Evolutionary conservation across 1,140 invertebrate species (phyloP).

Genomic region (Alviniconcha marisindica): DNA sequence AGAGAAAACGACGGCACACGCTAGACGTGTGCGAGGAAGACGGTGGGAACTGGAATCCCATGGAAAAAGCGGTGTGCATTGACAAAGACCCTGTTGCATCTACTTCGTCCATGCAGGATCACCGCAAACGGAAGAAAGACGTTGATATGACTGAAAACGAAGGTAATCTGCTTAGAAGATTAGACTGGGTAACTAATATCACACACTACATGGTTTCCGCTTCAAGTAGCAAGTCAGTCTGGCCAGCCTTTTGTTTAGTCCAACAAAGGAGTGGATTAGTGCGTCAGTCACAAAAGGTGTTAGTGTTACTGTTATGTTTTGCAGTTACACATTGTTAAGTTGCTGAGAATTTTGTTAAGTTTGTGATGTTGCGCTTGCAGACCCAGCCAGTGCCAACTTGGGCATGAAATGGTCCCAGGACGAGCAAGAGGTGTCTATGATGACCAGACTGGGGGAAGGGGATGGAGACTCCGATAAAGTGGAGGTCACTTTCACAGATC

Average conservation of each 20-base stretch:
- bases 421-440: slow-evolving; percentile 21
- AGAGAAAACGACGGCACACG: slow-evolving; percentile 24
- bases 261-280: too few species aligned
- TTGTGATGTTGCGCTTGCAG: too few species aligned
- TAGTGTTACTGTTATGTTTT: too few species aligned
- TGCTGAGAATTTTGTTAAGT: too few species aligned
- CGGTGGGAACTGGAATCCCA: slow-evolving; percentile 8
- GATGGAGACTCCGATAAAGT: slow-evolving; percentile 28
- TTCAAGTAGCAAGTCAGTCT: neutral
- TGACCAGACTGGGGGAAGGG: slow-evolving; percentile 1
- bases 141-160: slow-evolving; percentile 18
- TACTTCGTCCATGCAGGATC: neutral
- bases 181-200: too few species aligned
- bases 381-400: neutral
- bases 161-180: too few species aligned
- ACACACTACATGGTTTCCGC: too few species aligned
- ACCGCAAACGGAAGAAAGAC: slow-evolving; percentile 24
- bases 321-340: too few species aligned
- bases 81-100: neutral
- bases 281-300: too few species aligned
- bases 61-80: neutral
- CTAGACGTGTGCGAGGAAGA: slow-evolving; percentile 11
- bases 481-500: slow-evolving; percentile 15
- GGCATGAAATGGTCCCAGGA: slow-evolving; percentile 10
- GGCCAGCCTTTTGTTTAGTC: neutral